These are phyloP conservation scores for Steinernema carpocapsae DNA, from an alignment of 2,888 invertebrate species.

Conservation along the genomic window DNA sequence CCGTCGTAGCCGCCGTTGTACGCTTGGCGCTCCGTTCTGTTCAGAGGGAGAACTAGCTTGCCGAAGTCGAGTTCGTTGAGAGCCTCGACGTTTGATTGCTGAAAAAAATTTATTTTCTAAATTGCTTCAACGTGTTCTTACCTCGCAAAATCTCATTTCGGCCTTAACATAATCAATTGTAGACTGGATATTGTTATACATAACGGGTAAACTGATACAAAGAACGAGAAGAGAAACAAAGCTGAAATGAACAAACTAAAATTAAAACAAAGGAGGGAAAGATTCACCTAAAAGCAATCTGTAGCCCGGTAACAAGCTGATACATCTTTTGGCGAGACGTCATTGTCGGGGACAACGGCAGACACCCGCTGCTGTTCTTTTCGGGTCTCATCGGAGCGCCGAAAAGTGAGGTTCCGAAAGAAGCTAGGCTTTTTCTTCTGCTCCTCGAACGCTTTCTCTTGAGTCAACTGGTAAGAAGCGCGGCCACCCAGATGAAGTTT, in stretches of 20 bases:
- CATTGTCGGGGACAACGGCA: conserved; percentile 42
- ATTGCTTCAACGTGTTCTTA: conserved; percentile 37
- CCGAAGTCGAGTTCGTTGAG: conserved; percentile 54
- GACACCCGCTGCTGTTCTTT: conserved; percentile 29
- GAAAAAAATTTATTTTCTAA: background rate
- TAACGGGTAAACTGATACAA: conserved; percentile 63
- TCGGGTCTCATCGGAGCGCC: conserved; percentile 22
- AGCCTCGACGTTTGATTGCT: conserved; percentile 61
- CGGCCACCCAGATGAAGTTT: conserved; percentile 22
- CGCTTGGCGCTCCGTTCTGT: conserved; percentile 52
- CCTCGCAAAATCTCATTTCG: conserved; percentile 68
- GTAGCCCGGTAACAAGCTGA: conserved; percentile 66
- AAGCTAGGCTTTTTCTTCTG: conserved; percentile 23
- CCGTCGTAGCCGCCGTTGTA: conserved; percentile 40
- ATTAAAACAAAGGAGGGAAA: background rate
- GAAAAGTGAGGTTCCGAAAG: conserved; percentile 24
- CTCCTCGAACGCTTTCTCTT: background rate
- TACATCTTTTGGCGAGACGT: conserved; percentile 59
- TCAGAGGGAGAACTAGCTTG: conserved; percentile 44
- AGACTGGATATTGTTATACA: conserved; percentile 68
- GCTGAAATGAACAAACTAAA: conserved; percentile 47
- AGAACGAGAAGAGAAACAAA: conserved; percentile 62
- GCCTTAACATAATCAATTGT: conserved; percentile 67
- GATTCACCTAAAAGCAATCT: conserved; percentile 66
- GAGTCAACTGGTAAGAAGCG: conserved; percentile 21